A percentile compares a stretch with the other conserved stretches of the same genome.
phyloP scores from a whole-genome alignment of 2,113 vertebrate genomes.

The Archocentrus centrarchus region DNA sequence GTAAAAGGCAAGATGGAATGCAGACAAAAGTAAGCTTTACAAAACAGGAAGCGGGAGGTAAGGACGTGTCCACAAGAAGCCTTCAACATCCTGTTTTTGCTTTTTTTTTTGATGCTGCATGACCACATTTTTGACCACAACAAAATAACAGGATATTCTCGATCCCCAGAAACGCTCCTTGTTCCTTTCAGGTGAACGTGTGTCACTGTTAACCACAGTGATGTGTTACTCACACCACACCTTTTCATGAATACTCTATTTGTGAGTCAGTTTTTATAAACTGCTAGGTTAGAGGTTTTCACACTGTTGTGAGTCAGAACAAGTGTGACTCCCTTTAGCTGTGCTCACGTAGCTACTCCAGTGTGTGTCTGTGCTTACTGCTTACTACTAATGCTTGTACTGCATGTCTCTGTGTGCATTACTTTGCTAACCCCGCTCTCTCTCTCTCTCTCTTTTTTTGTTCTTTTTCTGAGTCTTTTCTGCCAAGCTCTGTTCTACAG shows the following conservation, averaged over 20 bases:
- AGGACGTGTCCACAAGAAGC: accelerated
- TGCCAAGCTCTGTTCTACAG: conserved; percentile 82
- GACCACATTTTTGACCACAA: neutral
- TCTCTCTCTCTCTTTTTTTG: neutral
- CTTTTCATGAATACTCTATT: neutral
- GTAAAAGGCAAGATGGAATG: neutral
- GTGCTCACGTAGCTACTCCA: neutral
- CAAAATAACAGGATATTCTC: no score
- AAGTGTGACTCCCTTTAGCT: neutral
- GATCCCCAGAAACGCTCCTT: neutral
- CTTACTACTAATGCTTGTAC: neutral
- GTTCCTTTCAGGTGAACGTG: neutral
- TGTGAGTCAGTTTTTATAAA: neutral
- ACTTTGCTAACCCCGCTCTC: conserved; percentile 19
- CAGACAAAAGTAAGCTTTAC: neutral
- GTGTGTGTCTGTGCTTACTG: neutral
- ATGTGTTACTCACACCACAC: neutral
- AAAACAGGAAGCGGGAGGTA: neutral
- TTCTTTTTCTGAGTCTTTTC: conserved; percentile 2
- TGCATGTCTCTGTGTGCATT: conserved; percentile 46
- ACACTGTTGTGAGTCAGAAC: neutral
- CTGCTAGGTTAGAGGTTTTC: neutral
- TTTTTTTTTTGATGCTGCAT: neutral
- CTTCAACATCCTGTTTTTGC: neutral
- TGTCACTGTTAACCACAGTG: neutral